Evolutionary conservation across 2,797 vertebrate genomes (phyloP), one percentile per base, ranked within the genome.

Genomic region (Centropyge bicolor): DNA sequence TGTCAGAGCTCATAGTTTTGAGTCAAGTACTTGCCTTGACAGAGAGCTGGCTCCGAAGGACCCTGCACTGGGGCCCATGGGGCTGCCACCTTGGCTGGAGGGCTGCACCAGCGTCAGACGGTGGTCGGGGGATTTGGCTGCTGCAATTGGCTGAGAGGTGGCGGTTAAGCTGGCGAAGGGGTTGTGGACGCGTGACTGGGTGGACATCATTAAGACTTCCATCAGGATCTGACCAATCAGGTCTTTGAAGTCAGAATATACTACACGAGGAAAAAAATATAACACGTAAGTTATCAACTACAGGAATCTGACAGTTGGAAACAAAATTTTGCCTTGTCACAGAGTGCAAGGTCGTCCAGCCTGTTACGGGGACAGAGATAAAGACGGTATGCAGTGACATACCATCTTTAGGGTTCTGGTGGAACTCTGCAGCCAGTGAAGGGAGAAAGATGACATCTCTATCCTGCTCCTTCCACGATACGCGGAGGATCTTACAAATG

Each of bases 121-220:
- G 87, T 96, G 95, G 86, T 99, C 97, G 0, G 97, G 96, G 64
- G 97, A 97, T 89, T 97, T 97, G 92, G 97, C 97, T 86, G 97
- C 94, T 3, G 97, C 94, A 19, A 99, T 99, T 81, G 98, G 98
- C 88, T 98, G 97, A 9, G 98, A 99, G 0, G 98, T 99, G 86
- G 98, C 97, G 6, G 98, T 99, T 95, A 99, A 95, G 87, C 98
- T 99, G 91, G 98, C 97, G 61, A 99, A 99, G 0, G 98, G 98
- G 91, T 99, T 99, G 86, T 98, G 96, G 55, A 98, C 96, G 88
- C 96, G 95, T 0, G 96, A 96, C 90, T 98, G 98, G 54, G 98
- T 97, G 74, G 98, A 99, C 97, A 99, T 98, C 97, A 99, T 98
- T 89, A 99, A 95, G 84, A 99, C 98, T 95, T 99, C 98, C 98